These are phyloP conservation scores for Hirundichthys speculiger DNA, from an alignment of 2,113 vertebrate genomes.

Conservation along the genomic window DNA sequence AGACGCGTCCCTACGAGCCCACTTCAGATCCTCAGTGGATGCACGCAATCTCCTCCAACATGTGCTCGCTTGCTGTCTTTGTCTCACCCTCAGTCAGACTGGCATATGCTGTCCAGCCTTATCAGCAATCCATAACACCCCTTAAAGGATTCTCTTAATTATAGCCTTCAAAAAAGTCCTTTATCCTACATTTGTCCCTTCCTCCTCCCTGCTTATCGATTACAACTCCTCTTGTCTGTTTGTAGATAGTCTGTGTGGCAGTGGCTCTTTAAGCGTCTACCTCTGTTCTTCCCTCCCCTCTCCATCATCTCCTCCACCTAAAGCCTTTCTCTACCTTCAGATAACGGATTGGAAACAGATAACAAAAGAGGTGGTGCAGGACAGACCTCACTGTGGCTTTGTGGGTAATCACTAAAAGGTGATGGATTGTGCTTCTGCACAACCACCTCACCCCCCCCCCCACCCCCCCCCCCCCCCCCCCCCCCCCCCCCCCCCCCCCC, in stretches of 20 bases:
- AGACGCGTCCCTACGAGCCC: conserved; percentile 18
- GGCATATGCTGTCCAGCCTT: conserved; percentile 16
- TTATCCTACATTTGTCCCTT: conserved; percentile 33
- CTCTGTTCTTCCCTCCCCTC: conserved; percentile 6
- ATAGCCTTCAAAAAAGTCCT: conserved; percentile 47
- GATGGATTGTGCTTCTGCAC: conserved; percentile 55
- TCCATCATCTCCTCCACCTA: conserved; percentile 6
- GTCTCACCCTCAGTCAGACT: conserved; percentile 24
- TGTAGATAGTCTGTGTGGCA: conserved; percentile 33
- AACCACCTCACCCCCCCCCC: conserved; percentile 42
- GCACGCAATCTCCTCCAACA: not conserved
- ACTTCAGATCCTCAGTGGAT: conserved; percentile 16
- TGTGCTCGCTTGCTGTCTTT: conserved; percentile 21
- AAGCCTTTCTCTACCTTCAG: conserved; percentile 44
- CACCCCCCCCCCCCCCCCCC: not conserved
- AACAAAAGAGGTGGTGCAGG: conserved; percentile 57
- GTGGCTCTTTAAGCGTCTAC: conserved; percentile 44
- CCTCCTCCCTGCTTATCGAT: conserved; percentile 43
- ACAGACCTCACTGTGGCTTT: conserved; percentile 48
- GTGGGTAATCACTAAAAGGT: conserved; percentile 59
- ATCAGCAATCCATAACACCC: conserved; percentile 42
- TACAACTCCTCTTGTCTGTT: conserved; percentile 40
- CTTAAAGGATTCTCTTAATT: conserved; percentile 61
- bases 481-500: not conserved
- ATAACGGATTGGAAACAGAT: conserved; percentile 75